phyloP scores from a whole-genome alignment of 2,888 invertebrate species.

The Phlogophora meticulosa region DNA sequence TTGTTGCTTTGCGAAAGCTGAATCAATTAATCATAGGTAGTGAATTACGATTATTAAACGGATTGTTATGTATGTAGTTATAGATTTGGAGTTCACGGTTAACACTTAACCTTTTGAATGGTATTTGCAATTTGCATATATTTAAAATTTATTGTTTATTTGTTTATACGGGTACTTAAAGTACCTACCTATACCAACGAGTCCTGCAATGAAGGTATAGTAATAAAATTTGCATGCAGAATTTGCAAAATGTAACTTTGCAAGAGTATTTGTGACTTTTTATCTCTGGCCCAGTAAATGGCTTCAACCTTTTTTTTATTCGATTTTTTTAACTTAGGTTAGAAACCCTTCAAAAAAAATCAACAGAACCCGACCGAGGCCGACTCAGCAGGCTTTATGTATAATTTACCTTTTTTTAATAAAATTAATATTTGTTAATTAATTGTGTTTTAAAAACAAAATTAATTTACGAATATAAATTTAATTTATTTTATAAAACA shows the following conservation, averaged over 20 bases:
- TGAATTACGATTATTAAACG: slow-evolving; percentile 10
- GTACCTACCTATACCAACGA: neutral
- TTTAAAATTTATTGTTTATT: slow-evolving; percentile 42
- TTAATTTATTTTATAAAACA: too few relatives aligned
- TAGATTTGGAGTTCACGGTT: slow-evolving; percentile 35
- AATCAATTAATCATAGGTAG: slow-evolving; percentile 38
- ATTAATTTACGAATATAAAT: too few relatives aligned
- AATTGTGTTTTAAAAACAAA: too few relatives aligned
- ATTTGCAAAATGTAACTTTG: slow-evolving; percentile 9
- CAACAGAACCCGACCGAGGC: too few relatives aligned
- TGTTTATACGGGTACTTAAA: slow-evolving; percentile 32
- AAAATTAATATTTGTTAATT: too few relatives aligned
- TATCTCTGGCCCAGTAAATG: too few relatives aligned
- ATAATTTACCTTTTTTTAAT: too few relatives aligned
- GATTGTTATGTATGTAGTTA: slow-evolving; percentile 1
- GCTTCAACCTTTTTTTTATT: too few relatives aligned
- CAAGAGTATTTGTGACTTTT: neutral
- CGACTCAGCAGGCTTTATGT: too few relatives aligned
- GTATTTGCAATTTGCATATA: slow-evolving; percentile 19
- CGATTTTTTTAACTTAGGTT: too few relatives aligned
- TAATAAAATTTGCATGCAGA: slow-evolving; percentile 24
- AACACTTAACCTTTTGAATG: slow-evolving; percentile 31
- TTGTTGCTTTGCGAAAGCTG: slow-evolving; percentile 2
- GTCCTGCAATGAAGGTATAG: neutral
- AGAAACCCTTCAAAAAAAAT: too few relatives aligned